Percentiles rank a stretch among this genome's conserved stretches.
Evolutionary conservation across 2,888 invertebrate genomes (phyloP).

Genomic region (Rhogogaster chlorosoma): DNA sequence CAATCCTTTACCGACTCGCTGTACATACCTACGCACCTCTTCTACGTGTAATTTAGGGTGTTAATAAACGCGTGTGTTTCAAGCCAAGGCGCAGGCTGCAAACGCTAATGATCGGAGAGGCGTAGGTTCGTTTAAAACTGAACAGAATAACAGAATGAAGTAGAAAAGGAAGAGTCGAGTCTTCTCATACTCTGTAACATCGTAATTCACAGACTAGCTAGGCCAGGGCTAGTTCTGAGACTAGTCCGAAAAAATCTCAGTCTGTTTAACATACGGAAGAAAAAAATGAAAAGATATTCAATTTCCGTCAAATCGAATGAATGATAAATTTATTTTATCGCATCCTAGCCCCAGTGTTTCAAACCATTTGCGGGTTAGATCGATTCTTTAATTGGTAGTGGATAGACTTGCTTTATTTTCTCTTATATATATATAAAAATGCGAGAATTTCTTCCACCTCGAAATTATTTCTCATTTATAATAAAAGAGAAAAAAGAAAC

Average conservation of each 20-base stretch:
- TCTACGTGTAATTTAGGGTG: not conserved
- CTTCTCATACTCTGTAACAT: too few relatives aligned
- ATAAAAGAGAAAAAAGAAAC: too few relatives aligned
- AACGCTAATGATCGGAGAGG: not conserved
- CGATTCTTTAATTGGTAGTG: not conserved
- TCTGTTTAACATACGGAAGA: too few relatives aligned
- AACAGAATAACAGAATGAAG: not conserved
- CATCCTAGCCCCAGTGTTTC: not conserved
- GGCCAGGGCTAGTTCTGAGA: too few relatives aligned
- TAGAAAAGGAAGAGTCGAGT: not conserved
- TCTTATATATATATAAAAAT: not conserved
- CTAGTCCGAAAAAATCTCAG: too few relatives aligned
- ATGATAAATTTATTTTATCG: too few relatives aligned
- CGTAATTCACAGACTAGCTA: too few relatives aligned
- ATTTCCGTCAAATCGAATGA: too few relatives aligned
- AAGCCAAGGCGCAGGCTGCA: not conserved
- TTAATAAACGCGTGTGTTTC: not conserved
- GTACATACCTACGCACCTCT: not conserved
- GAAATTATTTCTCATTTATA: not conserved
- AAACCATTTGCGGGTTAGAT: not conserved
- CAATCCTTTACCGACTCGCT: not conserved
- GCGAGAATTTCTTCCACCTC: not conserved
- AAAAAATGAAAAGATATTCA: too few relatives aligned
- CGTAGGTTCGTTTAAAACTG: not conserved
- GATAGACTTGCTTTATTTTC: not conserved